phyloP scores from a whole-genome alignment of 2,888 invertebrate species.

The Sepioteuthis lessoniana region DNA sequence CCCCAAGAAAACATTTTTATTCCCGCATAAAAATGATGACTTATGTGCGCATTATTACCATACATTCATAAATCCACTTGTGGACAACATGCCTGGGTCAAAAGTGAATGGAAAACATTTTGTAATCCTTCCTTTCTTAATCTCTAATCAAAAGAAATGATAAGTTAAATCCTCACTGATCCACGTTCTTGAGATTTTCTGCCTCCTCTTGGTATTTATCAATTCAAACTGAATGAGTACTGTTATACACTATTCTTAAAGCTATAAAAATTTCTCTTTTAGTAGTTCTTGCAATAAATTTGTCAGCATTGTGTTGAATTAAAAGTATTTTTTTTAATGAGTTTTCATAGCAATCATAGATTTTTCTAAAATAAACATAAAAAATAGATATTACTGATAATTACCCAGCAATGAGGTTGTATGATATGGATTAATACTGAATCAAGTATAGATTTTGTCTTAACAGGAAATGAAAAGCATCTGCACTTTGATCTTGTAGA shows the following conservation, averaged over 20 bases:
- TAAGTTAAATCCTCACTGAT: not conserved
- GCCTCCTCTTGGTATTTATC: not conserved
- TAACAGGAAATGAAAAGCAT: too few relatives aligned
- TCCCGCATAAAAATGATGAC: not conserved
- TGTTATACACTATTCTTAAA: not conserved
- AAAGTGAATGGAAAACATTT: not conserved
- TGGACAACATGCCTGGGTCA: not conserved
- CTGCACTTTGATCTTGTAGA: too few relatives aligned
- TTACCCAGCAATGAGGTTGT: too few relatives aligned
- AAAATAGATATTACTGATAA: too few relatives aligned
- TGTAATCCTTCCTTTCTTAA: not conserved
- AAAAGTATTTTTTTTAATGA: too few relatives aligned
- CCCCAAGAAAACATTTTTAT: not conserved
- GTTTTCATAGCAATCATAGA: too few relatives aligned
- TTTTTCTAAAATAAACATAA: too few relatives aligned
- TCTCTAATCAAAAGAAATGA: not conserved
- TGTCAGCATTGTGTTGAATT: too few relatives aligned
- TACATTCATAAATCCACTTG: not conserved
- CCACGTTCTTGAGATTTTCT: not conserved
- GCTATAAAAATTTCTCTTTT: not conserved
- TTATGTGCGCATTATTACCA: not conserved
- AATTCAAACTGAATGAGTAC: not conserved
- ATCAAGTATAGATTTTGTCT: too few relatives aligned
- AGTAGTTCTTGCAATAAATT: not conserved
- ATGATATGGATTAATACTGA: too few relatives aligned